Evolutionary conservation across 2,113 vertebrate genomes (phyloP), one percentile per base, ranked within the genome.

Genomic region (Saguinus imperator): DNA sequence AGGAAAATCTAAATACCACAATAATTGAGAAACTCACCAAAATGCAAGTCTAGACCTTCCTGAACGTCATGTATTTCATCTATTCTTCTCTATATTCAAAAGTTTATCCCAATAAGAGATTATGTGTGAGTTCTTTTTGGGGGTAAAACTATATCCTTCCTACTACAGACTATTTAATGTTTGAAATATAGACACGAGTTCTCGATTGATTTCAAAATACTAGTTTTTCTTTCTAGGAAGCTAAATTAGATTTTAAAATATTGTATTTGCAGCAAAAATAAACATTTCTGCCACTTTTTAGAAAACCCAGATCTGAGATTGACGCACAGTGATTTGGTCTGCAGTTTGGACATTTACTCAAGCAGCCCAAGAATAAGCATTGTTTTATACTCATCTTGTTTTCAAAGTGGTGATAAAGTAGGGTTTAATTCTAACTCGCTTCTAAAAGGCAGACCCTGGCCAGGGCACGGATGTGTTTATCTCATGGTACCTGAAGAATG

Each of bases 211-310:
- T 58, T 87, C 37, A 55, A 83, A 40, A 52, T 83, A 81, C n/a
- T 32, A 80, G 10, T 91, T 94, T 93, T 92, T 72, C 21, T 89
- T 87, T 93, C 50, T 90, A 16, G 18, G 79, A 89, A 79, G 55
- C 1, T 20, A 77, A 18, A 23, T 89, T 85, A 94, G 61, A 43
- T 50, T 68, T 68, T 29, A 84, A 83, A 84, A 87, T 4, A 37
- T 58, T 57, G 8, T 43, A 25, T 82, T 45, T 58, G 21, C 3
- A 76, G 17, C 6, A 68, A 83, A 95, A 66, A 72, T 35, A 91
- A 80, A 45, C 1, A 84, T 91, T 84, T 95, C 32, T 73, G 45
- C 18, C 13, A 50, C 35, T 50, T 80, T 66, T 92, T 61, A 23
- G 7, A 70, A 95, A 81, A 88, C 70, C 55, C 20, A 37, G 10